A percentile compares a stretch with the other conserved stretches of the same genome.
Evolutionary conservation across 2,113 vertebrate genomes (phyloP).

Genomic region (Scolopax mira): DNA sequence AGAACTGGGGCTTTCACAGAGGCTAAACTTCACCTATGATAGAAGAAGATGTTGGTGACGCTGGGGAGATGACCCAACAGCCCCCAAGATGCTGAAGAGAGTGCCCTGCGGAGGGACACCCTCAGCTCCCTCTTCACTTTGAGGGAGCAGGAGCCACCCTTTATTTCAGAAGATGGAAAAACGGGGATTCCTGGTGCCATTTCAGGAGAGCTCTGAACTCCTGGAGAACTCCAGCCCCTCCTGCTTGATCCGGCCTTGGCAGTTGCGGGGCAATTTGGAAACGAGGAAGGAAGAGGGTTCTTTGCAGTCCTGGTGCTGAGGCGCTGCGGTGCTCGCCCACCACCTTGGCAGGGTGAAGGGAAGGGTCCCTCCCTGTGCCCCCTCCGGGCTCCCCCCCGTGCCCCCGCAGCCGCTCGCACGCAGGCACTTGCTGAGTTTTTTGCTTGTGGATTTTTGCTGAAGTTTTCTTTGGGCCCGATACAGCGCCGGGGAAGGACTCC

Average conservation of each 20-base stretch:
- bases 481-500: background rate
- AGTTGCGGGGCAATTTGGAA: background rate
- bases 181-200: background rate
- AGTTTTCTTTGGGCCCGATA: background rate
- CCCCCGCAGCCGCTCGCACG: fast-evolving
- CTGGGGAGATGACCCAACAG: background rate
- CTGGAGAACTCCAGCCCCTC: background rate
- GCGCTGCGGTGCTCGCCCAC: background rate
- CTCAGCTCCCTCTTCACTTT: background rate
- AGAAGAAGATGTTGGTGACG: background rate
- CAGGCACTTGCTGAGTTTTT: background rate
- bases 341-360: background rate
- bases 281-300: background rate
- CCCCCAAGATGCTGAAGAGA: fast-evolving
- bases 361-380: background rate
- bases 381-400: fast-evolving
- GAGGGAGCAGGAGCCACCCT: background rate
- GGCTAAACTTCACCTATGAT: fast-evolving
- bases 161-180: background rate
- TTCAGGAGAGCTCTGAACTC: background rate
- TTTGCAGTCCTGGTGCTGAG: background rate
- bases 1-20: background rate
- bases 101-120: background rate
- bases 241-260: background rate
- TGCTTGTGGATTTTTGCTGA: constrained; percentile 20